These are phyloP conservation scores for Patella caerulea DNA, from an alignment of 2,888 invertebrate genomes.

Conservation along the genomic window DNA sequence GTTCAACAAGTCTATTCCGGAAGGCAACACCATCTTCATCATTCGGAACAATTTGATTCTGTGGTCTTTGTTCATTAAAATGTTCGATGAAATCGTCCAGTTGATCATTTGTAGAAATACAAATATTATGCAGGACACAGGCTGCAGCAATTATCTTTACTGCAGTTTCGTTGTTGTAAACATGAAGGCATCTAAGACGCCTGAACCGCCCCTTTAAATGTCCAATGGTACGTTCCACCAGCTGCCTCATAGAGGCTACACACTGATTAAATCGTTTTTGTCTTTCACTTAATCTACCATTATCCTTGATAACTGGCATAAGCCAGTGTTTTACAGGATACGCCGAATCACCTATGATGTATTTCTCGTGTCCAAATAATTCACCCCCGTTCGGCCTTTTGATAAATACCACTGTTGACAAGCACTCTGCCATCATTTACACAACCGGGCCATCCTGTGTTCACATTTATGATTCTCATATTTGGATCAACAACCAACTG, in stretches of 20 bases:
- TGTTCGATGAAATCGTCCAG: neutral
- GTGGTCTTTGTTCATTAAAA: too few species aligned
- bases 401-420: neutral
- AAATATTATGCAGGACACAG: constrained; percentile 13
- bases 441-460: neutral
- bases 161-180: neutral
- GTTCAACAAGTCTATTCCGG: too few species aligned
- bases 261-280: neutral
- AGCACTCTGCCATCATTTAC: neutral
- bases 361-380: neutral
- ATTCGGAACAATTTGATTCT: too few species aligned
- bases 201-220: constrained; percentile 10
- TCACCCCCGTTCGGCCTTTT: neutral
- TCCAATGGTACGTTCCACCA: constrained; percentile 6
- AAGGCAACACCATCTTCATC: too few species aligned
- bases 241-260: constrained; percentile 1
- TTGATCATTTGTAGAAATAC: neutral
- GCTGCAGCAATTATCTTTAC: neutral
- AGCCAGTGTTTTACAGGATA: neutral
- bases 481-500: neutral
- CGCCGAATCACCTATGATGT: neutral
- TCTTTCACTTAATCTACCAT: neutral
- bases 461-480: neutral
- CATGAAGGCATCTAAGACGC: constrained; percentile 1
- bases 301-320: neutral